Conservation (phyloP, 2,888 invertebrate species). For the Synanthedon tipuliformis region DNA sequence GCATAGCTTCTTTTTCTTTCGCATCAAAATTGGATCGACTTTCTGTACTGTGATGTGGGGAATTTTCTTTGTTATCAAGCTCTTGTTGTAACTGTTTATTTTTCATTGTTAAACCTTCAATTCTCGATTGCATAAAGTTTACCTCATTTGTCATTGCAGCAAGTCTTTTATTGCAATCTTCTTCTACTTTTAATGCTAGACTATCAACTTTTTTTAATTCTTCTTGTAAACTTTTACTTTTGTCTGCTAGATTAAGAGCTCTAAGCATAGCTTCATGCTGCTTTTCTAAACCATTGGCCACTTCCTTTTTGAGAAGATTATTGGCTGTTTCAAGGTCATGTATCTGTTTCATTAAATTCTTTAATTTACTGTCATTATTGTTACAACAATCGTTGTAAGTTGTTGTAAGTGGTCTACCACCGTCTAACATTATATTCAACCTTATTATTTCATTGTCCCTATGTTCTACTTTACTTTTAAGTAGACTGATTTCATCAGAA, state of each 20-base stretch:
- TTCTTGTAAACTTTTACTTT: slow-evolving; percentile 76
- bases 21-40: slow-evolving; percentile 13
- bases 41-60: slow-evolving; percentile 15
- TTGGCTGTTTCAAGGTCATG: slow-evolving; percentile 72
- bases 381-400: slow-evolving; percentile 75
- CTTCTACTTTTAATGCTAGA: slow-evolving; percentile 80
- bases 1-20: slow-evolving; percentile 53
- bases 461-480: slow-evolving; percentile 53
- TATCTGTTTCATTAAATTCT: slow-evolving; percentile 70
- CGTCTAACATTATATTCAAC: slow-evolving; percentile 76
- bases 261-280: slow-evolving; percentile 86
- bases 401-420: slow-evolving; percentile 75
- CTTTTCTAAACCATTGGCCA: slow-evolving; percentile 71
- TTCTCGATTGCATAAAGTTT: slow-evolving; percentile 64
- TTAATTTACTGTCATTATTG: slow-evolving; percentile 66
- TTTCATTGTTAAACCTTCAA: slow-evolving; percentile 54
- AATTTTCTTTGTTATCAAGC: slow-evolving; percentile 40
- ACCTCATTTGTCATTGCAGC: slow-evolving; percentile 73
- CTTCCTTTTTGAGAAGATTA: slow-evolving; percentile 56
- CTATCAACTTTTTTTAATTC: slow-evolving; percentile 80
- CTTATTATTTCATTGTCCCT: slow-evolving; percentile 79
- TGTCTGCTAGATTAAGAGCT: slow-evolving; percentile 79
- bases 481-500: slow-evolving; percentile 44
- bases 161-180: slow-evolving; percentile 78
- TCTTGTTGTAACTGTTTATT: slow-evolving; percentile 69